A percentile compares a stretch with the other conserved stretches of the same genome.
phyloP scores from a whole-genome alignment of 2,888 invertebrate genomes.

The Dynastes tityus region DNA sequence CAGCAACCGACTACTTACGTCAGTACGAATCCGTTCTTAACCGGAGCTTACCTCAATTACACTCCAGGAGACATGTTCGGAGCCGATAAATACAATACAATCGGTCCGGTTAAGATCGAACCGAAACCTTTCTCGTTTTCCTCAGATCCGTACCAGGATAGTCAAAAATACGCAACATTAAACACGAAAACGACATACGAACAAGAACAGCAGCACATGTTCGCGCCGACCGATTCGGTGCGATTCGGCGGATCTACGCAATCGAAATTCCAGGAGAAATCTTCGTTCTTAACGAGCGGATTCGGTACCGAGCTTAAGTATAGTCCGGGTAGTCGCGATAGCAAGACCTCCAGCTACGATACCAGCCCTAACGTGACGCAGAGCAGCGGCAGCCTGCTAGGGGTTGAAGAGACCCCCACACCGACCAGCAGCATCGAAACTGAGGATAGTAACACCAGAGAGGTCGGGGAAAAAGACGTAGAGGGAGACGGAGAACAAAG shows the following conservation, averaged over 20 bases:
- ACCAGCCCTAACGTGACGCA: conserved; percentile 63
- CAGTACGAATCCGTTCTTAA: conserved; percentile 78
- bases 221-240: not conserved
- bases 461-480: conserved; percentile 73
- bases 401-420: conserved; percentile 72
- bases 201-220: conserved; percentile 51
- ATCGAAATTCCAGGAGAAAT: conserved; percentile 63
- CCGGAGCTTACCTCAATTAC: conserved; percentile 69
- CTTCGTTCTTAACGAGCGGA: conserved; percentile 63
- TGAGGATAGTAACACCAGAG: conserved; percentile 73
- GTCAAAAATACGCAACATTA: conserved; percentile 61
- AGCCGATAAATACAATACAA: conserved; percentile 67
- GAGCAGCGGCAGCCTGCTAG: conserved; percentile 60
- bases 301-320: conserved; percentile 63
- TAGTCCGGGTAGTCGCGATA: conserved; percentile 60
- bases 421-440: conserved; percentile 76
- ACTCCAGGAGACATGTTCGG: conserved; percentile 62
- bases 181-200: conserved; percentile 61
- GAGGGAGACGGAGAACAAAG: conserved; percentile 76
- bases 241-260: not conserved
- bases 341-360: conserved; percentile 60
- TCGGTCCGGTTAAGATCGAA: conserved; percentile 62
- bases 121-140: conserved; percentile 63
- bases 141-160: conserved; percentile 58
- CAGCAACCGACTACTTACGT: conserved; percentile 68